Percentiles rank a stretch among this genome's conserved stretches.
Conservation (phyloP, 1,140 invertebrate genomes). For the Andricus grossulariae region DNA sequence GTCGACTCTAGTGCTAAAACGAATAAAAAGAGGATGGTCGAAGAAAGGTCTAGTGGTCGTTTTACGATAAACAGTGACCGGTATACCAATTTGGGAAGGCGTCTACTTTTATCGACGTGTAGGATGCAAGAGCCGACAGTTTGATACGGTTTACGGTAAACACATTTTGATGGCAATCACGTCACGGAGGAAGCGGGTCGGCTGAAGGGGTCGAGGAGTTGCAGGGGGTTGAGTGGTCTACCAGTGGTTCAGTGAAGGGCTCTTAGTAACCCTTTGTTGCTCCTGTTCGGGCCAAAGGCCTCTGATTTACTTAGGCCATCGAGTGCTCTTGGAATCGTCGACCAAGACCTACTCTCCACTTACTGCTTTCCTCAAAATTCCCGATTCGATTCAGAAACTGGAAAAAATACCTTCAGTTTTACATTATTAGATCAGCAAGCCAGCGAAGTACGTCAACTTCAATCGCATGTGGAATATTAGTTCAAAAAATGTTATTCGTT, state of each 20-base stretch:
- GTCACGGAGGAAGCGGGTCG: constrained; percentile 61
- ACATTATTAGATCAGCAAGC: too few relatives aligned
- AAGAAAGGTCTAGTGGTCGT: constrained; percentile 21
- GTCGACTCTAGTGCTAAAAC: background rate
- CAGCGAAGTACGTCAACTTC: too few relatives aligned
- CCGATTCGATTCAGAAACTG: background rate
- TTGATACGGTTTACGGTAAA: constrained; percentile 73
- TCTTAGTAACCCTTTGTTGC: constrained; percentile 72
- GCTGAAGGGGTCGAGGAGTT: constrained; percentile 59
- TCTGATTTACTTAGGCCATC: constrained; percentile 71
- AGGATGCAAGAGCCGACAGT: constrained; percentile 63
- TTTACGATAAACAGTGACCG: constrained; percentile 43
- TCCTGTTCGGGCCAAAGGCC: constrained; percentile 67
- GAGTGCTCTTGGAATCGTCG: constrained; percentile 67
- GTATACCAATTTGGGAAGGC: constrained; percentile 55
- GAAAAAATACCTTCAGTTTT: background rate
- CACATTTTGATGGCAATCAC: constrained; percentile 72
- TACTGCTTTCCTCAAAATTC: constrained; percentile 4
- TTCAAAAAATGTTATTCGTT: too few relatives aligned
- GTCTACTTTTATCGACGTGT: constrained; percentile 61
- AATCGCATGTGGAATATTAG: too few relatives aligned
- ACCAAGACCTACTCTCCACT: constrained; percentile 54
- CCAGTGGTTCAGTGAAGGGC: constrained; percentile 66
- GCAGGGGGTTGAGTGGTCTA: constrained; percentile 65
- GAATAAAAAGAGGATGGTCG: background rate